phyloP scores from a whole-genome alignment of 2,888 invertebrate species.

The Drosophila austrosaltans region DNA sequence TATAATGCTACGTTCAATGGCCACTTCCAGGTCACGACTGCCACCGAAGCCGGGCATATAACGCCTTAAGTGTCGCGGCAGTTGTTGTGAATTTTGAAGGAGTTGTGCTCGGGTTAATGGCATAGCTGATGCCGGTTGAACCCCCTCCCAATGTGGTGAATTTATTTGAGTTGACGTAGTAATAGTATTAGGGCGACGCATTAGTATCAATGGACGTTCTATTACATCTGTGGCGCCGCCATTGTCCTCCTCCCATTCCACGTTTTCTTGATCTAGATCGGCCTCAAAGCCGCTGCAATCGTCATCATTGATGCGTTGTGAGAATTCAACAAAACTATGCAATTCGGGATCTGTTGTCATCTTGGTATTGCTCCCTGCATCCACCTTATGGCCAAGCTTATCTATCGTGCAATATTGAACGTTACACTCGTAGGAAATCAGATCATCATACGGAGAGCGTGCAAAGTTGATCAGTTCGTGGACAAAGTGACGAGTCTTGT shows the following conservation, averaged over 20 bases:
- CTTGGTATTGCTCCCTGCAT: conserved; percentile 11
- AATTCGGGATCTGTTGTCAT: background rate
- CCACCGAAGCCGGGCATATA: too few relatives aligned
- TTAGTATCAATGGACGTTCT: background rate
- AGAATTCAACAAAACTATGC: conserved; percentile 54
- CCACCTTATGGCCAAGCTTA: conserved; percentile 56
- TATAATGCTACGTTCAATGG: conserved; percentile 54
- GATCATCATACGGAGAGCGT: conserved; percentile 91
- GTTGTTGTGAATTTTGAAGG: too few relatives aligned
- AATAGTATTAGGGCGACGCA: background rate
- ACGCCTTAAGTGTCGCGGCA: too few relatives aligned
- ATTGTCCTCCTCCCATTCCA: conserved; percentile 41
- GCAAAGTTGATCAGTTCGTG: conserved; percentile 95
- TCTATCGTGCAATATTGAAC: conserved; percentile 86
- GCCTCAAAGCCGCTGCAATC: conserved; percentile 32
- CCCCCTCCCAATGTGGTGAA: too few relatives aligned
- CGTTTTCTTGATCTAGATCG: conserved; percentile 45
- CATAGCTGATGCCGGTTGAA: too few relatives aligned
- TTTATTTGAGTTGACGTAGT: background rate
- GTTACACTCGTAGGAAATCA: conserved; percentile 90
- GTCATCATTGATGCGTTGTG: conserved; percentile 43
- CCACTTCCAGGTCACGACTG: conserved; percentile 31
- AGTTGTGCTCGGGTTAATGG: too few relatives aligned
- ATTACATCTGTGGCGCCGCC: background rate
- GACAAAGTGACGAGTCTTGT: conserved; percentile 91